phyloP scores from a whole-genome alignment of 2,888 invertebrate species.

The Dermolepida albohirtum region DNA sequence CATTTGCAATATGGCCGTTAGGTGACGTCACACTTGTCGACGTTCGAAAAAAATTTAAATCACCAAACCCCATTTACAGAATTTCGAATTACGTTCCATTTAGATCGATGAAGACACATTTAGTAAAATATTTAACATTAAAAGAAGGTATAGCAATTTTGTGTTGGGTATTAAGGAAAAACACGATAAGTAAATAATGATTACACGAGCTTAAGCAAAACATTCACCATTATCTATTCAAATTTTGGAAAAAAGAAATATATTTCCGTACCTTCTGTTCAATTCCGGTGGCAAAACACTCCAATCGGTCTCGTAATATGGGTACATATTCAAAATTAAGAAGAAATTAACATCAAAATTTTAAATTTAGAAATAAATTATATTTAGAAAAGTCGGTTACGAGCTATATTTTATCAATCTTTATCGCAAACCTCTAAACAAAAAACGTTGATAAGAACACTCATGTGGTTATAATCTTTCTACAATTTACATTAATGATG shows the following conservation, averaged over 20 bases:
- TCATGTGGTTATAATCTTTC: constrained; percentile 25
- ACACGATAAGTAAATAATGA: neutral
- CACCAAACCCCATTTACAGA: neutral
- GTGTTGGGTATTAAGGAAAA: neutral
- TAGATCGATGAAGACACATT: neutral
- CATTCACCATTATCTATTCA: constrained; percentile 5
- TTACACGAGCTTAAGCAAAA: constrained; percentile 5
- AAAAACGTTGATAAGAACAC: constrained; percentile 31
- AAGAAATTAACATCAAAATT: neutral
- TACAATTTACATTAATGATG: constrained; percentile 11
- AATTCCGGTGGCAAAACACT: constrained; percentile 87
- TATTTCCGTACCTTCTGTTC: constrained; percentile 77
- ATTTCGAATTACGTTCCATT: neutral
- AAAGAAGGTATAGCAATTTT: constrained; percentile 1
- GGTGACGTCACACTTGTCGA: constrained; percentile 54
- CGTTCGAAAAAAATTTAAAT: constrained; percentile 34
- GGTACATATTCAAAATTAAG: constrained; percentile 65
- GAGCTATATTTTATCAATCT: constrained; percentile 35
- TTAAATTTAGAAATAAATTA: constrained; percentile 7
- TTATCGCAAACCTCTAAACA: constrained; percentile 31
- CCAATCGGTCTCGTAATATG: constrained; percentile 84
- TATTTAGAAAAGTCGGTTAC: constrained; percentile 25
- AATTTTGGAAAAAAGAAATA: constrained; percentile 53
- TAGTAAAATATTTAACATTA: neutral
- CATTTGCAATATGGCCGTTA: constrained; percentile 60